phyloP scores from a whole-genome alignment of 2,888 invertebrate species.

The Ptychoptera albimana region DNA sequence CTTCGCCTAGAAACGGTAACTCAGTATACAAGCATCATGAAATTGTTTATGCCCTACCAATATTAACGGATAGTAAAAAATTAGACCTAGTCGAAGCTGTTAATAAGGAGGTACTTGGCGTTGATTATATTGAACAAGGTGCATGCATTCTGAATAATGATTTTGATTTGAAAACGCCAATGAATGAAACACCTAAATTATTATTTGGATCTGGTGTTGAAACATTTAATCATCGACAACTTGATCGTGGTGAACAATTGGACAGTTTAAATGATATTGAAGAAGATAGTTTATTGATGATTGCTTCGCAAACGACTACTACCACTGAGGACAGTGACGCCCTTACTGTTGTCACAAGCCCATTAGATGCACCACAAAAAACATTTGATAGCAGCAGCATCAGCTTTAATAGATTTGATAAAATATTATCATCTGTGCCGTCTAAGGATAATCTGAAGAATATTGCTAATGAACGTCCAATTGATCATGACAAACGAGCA shows the following conservation, averaged over 20 bases:
- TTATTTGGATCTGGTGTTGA: slow-evolving; percentile 7
- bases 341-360: slow-evolving; percentile 37
- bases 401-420: no score
- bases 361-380: slow-evolving; percentile 27
- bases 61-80: neutral
- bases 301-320: slow-evolving; percentile 34
- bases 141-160: slow-evolving; percentile 26
- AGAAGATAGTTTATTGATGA: slow-evolving; percentile 40
- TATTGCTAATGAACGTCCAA: no score
- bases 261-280: slow-evolving; percentile 30
- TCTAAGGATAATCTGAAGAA: no score
- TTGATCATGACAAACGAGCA: no score
- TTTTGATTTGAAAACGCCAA: slow-evolving; percentile 29
- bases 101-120: slow-evolving; percentile 31
- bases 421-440: no score
- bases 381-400: slow-evolving; percentile 5
- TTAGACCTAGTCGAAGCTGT: slow-evolving; percentile 12
- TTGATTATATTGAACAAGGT: slow-evolving; percentile 40
- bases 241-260: slow-evolving; percentile 4
- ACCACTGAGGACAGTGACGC: slow-evolving; percentile 45
- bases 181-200: slow-evolving; percentile 25
- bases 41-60: neutral
- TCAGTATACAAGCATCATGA: neutral
- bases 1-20: slow-evolving; percentile 23
- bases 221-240: slow-evolving; percentile 1